Evolutionary conservation across 2,113 vertebrate species (phyloP).

Genomic region (Carassius carassius): DNA sequence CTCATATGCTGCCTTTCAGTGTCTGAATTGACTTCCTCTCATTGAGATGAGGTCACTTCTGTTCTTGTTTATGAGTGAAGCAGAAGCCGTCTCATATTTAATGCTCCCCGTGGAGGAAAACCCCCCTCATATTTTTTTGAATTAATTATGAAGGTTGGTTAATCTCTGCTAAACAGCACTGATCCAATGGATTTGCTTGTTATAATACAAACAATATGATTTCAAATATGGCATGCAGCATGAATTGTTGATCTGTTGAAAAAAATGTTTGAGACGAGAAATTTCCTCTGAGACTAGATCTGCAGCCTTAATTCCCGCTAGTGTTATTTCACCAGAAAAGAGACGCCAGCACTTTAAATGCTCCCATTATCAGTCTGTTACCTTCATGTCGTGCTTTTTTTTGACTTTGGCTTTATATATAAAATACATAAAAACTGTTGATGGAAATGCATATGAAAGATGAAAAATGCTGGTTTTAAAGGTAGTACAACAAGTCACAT

Average conservation of each 20-base stretch:
- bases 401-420: neutral
- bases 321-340: slow-evolving; percentile 22
- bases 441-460: too few relatives aligned
- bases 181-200: slow-evolving; percentile 15
- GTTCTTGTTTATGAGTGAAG: slow-evolving; percentile 37
- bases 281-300: slow-evolving; percentile 48
- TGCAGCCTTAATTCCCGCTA: slow-evolving; percentile 26
- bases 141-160: neutral
- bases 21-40: slow-evolving; percentile 33
- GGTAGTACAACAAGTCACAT: too few relatives aligned
- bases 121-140: too few relatives aligned
- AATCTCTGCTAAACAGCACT: neutral
- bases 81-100: slow-evolving; percentile 8
- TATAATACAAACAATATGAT: neutral
- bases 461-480: too few relatives aligned
- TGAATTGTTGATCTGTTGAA: neutral
- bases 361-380: slow-evolving; percentile 10
- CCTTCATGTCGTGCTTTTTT: neutral
- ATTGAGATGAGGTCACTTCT: slow-evolving; percentile 1
- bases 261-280: neutral
- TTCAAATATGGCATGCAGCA: neutral
- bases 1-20: slow-evolving; percentile 43
- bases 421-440: too few relatives aligned
- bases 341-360: neutral
- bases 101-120: neutral